phyloP scores from a whole-genome alignment of 2,888 invertebrate genomes.

The Ectemnius lituratus region DNA sequence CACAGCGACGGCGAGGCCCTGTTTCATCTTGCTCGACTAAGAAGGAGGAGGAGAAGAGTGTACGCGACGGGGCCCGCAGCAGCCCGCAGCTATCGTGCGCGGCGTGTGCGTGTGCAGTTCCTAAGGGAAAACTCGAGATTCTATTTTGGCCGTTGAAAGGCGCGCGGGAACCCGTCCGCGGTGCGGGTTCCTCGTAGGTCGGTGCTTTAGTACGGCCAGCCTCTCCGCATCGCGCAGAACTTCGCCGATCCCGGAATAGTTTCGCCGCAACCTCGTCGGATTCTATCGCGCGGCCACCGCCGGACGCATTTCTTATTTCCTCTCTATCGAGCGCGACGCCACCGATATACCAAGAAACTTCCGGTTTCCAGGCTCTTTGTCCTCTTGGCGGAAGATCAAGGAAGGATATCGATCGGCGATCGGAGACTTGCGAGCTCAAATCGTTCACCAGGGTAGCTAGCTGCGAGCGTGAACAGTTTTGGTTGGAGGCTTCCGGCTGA shows the following conservation, averaged over 20 bases:
- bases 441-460: constrained; percentile 15
- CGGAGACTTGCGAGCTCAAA: constrained; percentile 6
- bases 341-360: background rate
- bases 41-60: constrained; percentile 21
- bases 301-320: background rate
- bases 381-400: background rate
- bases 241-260: constrained; percentile 70
- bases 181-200: constrained; percentile 53
- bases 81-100: background rate
- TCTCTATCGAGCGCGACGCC: constrained; percentile 7
- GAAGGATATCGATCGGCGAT: constrained; percentile 11
- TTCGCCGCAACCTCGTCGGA: constrained; percentile 42
- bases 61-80: constrained; percentile 17
- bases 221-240: constrained; percentile 70
- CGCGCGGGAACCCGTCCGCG: constrained; percentile 62
- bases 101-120: constrained; percentile 39
- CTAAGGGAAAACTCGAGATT: constrained; percentile 69
- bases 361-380: background rate
- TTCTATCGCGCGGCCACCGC: constrained; percentile 24
- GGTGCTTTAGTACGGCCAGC: constrained; percentile 70
- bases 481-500: constrained; percentile 1
- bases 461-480: constrained; percentile 4
- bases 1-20: no score
- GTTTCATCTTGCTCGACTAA: background rate
- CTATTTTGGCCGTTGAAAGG: constrained; percentile 72